Percentiles rank a stretch among this genome's conserved stretches.
Conservation (phyloP, 2,888 invertebrate genomes). For the Liopterus haemorrhoidalis region DNA sequence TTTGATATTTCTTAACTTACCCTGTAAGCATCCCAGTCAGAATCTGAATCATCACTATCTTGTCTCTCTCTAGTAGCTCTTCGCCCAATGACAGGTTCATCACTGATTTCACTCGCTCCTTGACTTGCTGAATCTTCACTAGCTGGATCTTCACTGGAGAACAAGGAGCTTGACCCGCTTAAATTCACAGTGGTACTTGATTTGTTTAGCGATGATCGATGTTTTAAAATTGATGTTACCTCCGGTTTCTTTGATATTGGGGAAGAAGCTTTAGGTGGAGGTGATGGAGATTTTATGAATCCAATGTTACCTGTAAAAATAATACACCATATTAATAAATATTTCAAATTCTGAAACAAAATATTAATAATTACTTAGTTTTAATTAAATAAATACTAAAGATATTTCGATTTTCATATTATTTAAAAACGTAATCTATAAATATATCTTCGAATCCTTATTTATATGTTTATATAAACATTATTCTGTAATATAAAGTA, state of each 20-base stretch:
- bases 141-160: constrained; percentile 48
- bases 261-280: constrained; percentile 27
- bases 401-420: too few relatives aligned
- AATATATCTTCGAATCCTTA: too few relatives aligned
- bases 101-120: constrained; percentile 62
- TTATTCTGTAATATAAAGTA: too few relatives aligned
- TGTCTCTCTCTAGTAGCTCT: constrained; percentile 56
- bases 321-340: constrained; percentile 5
- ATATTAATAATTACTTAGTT: too few relatives aligned
- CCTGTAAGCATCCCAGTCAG: constrained; percentile 65
- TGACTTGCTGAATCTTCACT: constrained; percentile 68
- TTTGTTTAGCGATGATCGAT: constrained; percentile 46
- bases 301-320: constrained; percentile 35
- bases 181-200: constrained; percentile 26
- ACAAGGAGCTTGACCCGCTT: constrained; percentile 46
- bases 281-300: constrained; percentile 33
- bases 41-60: constrained; percentile 64
- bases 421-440: too few relatives aligned
- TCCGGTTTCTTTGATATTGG: constrained; percentile 46
- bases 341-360: background rate
- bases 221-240: constrained; percentile 55
- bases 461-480: too few relatives aligned
- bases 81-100: constrained; percentile 62
- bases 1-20: constrained; percentile 44
- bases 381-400: too few relatives aligned